These are phyloP conservation scores for Prochilodus magdalenae DNA, from an alignment of 2,113 vertebrate genomes.

Conservation along the genomic window DNA sequence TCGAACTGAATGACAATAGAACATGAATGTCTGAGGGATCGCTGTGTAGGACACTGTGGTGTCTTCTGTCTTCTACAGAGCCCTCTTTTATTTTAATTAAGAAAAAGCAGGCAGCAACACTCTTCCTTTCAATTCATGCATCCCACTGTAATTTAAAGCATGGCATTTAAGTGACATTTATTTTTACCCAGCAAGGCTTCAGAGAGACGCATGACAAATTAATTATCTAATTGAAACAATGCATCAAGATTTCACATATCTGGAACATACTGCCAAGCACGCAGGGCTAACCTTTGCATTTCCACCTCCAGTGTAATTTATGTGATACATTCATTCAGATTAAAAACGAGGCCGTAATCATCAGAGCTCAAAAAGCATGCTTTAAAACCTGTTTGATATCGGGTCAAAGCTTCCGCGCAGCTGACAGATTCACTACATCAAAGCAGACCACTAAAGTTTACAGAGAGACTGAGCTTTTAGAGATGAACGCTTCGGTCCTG, in stretches of 20 bases:
- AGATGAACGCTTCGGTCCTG: not conserved
- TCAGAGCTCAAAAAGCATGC: not conserved
- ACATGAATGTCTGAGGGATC: not conserved
- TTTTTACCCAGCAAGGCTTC: constrained; percentile 35
- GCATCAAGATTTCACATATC: constrained; percentile 28
- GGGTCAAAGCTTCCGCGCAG: not conserved
- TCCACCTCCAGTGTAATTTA: not conserved
- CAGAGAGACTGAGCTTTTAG: not conserved
- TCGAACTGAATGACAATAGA: constrained; percentile 31
- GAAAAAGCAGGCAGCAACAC: constrained; percentile 42
- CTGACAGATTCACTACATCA: constrained; percentile 25
- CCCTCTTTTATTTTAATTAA: constrained; percentile 39
- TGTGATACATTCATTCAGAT: not conserved
- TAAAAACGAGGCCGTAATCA: not conserved
- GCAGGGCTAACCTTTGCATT: not conserved
- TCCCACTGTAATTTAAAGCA: constrained; percentile 43
- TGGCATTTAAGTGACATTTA: constrained; percentile 57
- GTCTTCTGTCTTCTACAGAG: constrained; percentile 1
- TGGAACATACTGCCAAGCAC: constrained; percentile 6
- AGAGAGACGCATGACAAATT: constrained; percentile 35
- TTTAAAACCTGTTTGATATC: constrained; percentile 19
- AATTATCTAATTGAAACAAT: constrained; percentile 39
- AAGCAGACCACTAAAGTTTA: constrained; percentile 9
- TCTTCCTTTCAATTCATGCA: constrained; percentile 35
- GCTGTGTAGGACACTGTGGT: constrained; percentile 25